Base-by-base conservation (phyloP, 2,888 invertebrate species). In the Pachliopta kotzebuea region DNA sequence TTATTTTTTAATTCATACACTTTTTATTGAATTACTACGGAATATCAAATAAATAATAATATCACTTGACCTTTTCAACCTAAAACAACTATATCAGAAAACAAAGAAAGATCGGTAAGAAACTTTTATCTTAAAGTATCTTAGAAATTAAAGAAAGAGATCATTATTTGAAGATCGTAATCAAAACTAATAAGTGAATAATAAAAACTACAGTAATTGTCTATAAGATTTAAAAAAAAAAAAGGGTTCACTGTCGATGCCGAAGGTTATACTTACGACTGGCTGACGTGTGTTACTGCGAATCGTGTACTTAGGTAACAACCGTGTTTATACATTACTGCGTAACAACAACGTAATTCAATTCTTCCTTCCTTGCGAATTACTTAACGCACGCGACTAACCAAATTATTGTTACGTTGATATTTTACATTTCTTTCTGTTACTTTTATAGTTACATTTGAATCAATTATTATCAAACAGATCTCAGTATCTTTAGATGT, bases 281-380 rank as follows among this genome's bases (percentile, higher is more conserved):
- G 70, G 68, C 71, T 74, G 76, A 74, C 75, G 75, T 73, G 74
- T 74, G 68, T 69, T 73, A 56, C 31, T 37, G 21, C 23, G 20
- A 45, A 72, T 67, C 71, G 60, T 62, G 60, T 62, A 61, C 74
- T 84, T 85, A 78, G 75, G 76, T 82, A 84, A 85, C 73, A 71
- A 69, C 67, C 73, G 78, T 49, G 14, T 75, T 74, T 78, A 79
- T 79, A 70, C 76, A 77, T 81, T 82, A 78, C 79, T 60, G 74
- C 80, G 77, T 80, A 78, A 82, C 77, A 75, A 75, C 76, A 59
- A 65, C 69, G 29, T 45, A 55, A 75, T 75, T 72, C 74, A 72
- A 74, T 76, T 79, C 85, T 86, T 87, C 85, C 87, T 86, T 85
- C 85, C 84, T 84, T 72, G 63, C 73, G 64, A 73, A 81, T 84